Evolutionary conservation across 2,888 invertebrate genomes (phyloP), one percentile per base, ranked within the genome.

Genomic region (Cantharis rustica): DNA sequence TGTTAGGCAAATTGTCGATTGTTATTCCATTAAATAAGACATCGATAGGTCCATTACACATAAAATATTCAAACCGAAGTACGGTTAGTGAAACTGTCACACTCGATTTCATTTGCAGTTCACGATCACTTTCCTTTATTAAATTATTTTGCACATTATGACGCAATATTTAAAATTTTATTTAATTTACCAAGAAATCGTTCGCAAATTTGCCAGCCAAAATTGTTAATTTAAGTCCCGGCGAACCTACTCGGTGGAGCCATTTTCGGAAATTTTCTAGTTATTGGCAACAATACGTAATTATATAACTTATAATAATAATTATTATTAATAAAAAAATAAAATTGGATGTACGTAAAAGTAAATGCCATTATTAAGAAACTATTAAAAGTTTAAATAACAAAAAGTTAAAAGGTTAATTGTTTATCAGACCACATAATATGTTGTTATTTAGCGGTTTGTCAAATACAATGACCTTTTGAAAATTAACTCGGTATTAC

Each of bases 101-200:
- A 68, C 66, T 75, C 72, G 71, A 73, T 76, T 76, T 76, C 76
- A 69, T 76, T 76, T 76, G 72, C 76, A 76, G 72, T 72, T 16
- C 63, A 72, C 73, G 62, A 73, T 26, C 66, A 76, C 76, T 76
- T 76, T 76, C 76, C 75, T 71, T 77, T 69, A 70, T 63, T 17
- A 64, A 17, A 72, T 27, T 68, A 63, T 63, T 71, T 70, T 70
- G 16, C 17, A 70, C n/a, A 70, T 61, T 15, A 61, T 17, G 61
- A 20, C 47, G 61, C 13, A n/a, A 66, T 66, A 66, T 20, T 66
- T 20, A 66, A 66, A 66, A 66, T 66, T 20, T 20, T 7, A 7
- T 47, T 47, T 47, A 47, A 47, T 47, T 47, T n/a, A 47, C n/a
- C 47, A 47, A 47, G 47, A 47, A 47, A 47, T 47, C n/a, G 2